Evolutionary conservation across 2,888 invertebrate genomes (phyloP).

Genomic region (Malthinus flaveolus): DNA sequence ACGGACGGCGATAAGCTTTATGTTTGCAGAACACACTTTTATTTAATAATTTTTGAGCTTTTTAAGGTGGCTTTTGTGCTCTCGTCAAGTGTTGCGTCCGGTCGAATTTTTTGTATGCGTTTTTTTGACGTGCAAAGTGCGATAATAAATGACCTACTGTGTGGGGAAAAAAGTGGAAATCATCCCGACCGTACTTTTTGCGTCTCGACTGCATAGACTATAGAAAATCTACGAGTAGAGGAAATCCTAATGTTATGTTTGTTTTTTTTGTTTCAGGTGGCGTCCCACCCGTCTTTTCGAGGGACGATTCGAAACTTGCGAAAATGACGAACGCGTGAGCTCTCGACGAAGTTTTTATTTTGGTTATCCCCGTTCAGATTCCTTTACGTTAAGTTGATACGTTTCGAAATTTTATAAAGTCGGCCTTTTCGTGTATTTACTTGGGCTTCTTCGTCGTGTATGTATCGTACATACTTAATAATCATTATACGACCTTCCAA

Average conservation of each 20-base stretch:
- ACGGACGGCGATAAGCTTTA: constrained; percentile 17
- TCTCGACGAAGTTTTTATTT: constrained; percentile 1
- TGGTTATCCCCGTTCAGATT: background rate
- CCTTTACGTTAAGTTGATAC: background rate
- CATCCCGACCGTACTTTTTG: constrained; percentile 26
- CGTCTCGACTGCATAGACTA: constrained; percentile 13
- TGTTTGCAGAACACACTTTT: too few relatives aligned
- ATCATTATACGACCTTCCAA: constrained; percentile 41
- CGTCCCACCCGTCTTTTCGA: constrained; percentile 1
- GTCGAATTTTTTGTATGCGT: constrained; percentile 27
- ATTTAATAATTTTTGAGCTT: background rate
- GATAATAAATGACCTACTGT: constrained; percentile 31
- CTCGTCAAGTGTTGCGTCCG: constrained; percentile 19
- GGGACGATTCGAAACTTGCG: background rate
- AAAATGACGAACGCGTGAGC: constrained; percentile 7
- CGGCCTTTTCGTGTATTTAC: constrained; percentile 16
- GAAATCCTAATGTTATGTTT: constrained; percentile 27
- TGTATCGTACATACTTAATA: constrained; percentile 20
- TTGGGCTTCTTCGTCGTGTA: constrained; percentile 12
- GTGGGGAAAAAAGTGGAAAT: constrained; percentile 19
- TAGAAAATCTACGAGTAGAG: constrained; percentile 19
- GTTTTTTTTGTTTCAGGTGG: constrained; percentile 26
- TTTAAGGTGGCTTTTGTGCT: constrained; percentile 14
- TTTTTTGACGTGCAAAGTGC: constrained; percentile 27
- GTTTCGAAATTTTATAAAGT: background rate